Evolutionary conservation across 2,797 vertebrate species (phyloP).

Genomic region (Sphaeramia orbicularis): DNA sequence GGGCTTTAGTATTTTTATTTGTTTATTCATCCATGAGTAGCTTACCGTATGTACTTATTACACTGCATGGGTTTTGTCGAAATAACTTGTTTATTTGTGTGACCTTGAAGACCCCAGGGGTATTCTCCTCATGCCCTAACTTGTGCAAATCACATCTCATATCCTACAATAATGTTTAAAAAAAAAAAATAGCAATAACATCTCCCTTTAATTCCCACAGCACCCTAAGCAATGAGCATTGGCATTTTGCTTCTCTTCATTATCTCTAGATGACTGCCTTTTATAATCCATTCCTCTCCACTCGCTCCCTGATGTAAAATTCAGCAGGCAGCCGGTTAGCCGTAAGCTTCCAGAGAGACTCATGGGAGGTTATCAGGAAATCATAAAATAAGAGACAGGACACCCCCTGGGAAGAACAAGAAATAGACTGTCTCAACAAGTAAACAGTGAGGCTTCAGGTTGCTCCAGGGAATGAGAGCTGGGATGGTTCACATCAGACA

Average conservation of each 20-base stretch:
- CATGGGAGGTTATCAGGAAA: slow-evolving; percentile 81
- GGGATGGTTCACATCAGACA: slow-evolving; percentile 54
- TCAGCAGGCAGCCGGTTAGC: slow-evolving; percentile 71
- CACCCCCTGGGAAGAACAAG: slow-evolving; percentile 65
- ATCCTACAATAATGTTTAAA: slow-evolving; percentile 59
- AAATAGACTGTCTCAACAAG: slow-evolving; percentile 68
- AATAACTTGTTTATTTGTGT: slow-evolving; percentile 52
- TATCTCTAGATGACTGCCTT: slow-evolving; percentile 84
- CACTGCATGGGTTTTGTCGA: slow-evolving; percentile 30
- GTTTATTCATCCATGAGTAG: slow-evolving; percentile 16
- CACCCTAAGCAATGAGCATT: slow-evolving; percentile 69
- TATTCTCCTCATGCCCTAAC: slow-evolving; percentile 25
- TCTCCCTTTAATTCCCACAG: slow-evolving; percentile 68
- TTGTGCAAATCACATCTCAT: slow-evolving; percentile 44
- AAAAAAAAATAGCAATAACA: slow-evolving; percentile 68
- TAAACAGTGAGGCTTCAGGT: slow-evolving; percentile 68
- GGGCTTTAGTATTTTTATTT: slow-evolving; percentile 26
- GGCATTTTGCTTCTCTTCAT: slow-evolving; percentile 84
- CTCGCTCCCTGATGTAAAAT: slow-evolving; percentile 74
- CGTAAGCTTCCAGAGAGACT: slow-evolving; percentile 68
- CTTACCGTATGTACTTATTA: slow-evolving; percentile 22
- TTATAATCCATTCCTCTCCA: slow-evolving; percentile 76
- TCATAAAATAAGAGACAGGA: slow-evolving; percentile 79
- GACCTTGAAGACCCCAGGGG: slow-evolving; percentile 52
- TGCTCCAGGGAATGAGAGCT: slow-evolving; percentile 42